Evolutionary conservation across 35 echinoderm and acorn worm genomes (phyloP).

Genomic region (Ptychodera flava): DNA sequence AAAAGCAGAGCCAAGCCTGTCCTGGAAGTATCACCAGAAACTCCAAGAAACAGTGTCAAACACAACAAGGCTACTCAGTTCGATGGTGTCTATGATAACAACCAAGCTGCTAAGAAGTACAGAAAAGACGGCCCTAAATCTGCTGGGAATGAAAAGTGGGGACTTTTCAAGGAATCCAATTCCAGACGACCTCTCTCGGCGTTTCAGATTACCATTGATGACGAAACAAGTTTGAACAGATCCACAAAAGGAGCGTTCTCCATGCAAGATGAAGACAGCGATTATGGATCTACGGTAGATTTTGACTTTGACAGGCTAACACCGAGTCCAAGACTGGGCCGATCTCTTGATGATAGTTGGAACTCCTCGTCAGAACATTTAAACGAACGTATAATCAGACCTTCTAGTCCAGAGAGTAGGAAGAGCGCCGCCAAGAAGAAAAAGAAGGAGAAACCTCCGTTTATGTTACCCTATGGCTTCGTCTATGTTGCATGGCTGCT

Average conservation of each 20-base stretch:
- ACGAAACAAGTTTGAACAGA: neutral
- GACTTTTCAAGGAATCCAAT: neutral
- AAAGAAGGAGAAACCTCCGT: conserved; percentile 33
- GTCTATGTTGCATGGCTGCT: neutral
- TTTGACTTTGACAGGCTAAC: neutral
- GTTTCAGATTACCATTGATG: neutral
- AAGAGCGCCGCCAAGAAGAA: conserved; percentile 12
- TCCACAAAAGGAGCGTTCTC: neutral
- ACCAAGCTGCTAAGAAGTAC: neutral
- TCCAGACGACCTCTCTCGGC: neutral
- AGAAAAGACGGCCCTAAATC: neutral
- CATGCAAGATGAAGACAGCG: neutral
- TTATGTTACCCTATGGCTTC: neutral
- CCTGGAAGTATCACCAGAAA: neutral
- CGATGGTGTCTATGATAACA: neutral
- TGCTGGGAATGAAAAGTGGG: neutral
- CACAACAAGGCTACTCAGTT: neutral
- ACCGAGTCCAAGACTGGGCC: neutral
- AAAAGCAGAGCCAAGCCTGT: conserved; percentile 36
- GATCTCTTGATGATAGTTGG: neutral
- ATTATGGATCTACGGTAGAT: neutral
- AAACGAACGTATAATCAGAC: neutral
- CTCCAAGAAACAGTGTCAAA: neutral
- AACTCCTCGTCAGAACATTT: neutral
- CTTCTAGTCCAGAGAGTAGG: neutral